Percentiles rank a stretch among this genome's conserved stretches.
Conservation (phyloP, 2,113 vertebrate species). For the Percina caprodes region DNA sequence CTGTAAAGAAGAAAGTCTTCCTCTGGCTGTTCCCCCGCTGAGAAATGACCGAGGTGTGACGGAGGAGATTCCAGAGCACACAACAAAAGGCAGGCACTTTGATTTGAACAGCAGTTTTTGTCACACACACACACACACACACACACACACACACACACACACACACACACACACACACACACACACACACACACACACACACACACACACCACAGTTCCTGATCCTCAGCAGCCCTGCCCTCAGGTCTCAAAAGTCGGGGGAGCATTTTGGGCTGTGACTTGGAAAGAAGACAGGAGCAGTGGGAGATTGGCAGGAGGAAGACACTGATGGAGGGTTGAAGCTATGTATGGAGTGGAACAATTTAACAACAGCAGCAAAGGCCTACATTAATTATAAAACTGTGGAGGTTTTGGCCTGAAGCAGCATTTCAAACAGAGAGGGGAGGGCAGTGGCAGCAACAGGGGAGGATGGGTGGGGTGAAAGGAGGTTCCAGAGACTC, state of each 20-base stretch:
- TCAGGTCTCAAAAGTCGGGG: slow-evolving; percentile 70
- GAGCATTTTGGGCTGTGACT: slow-evolving; percentile 70
- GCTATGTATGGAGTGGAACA: slow-evolving; percentile 67
- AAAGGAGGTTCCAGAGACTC: slow-evolving; percentile 52
- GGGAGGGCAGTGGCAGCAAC: slow-evolving; percentile 30
- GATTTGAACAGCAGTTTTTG: slow-evolving; percentile 73
- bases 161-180: slow-evolving; percentile 23
- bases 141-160: slow-evolving; percentile 32
- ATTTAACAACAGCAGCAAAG: slow-evolving; percentile 56
- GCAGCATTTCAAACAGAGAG: slow-evolving; percentile 32
- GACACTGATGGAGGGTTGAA: slow-evolving; percentile 62
- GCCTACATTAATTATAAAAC: slow-evolving; percentile 65
- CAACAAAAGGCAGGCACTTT: slow-evolving; percentile 82
- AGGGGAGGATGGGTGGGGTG: slow-evolving; percentile 46
- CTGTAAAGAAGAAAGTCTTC: slow-evolving; percentile 64
- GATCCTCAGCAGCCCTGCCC: slow-evolving; percentile 69
- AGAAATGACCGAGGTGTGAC: slow-evolving; percentile 73
- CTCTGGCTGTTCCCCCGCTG: slow-evolving; percentile 59
- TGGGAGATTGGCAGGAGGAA: slow-evolving; percentile 60
- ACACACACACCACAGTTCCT: slow-evolving; percentile 43
- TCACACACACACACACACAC: slow-evolving; percentile 36
- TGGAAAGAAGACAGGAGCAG: slow-evolving; percentile 46
- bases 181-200: slow-evolving; percentile 52
- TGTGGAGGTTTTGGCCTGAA: slow-evolving; percentile 44
- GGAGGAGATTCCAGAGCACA: slow-evolving; percentile 73